A percentile compares a stretch with the other conserved stretches of the same genome.
These are phyloP conservation scores for Conger conger DNA, from an alignment of 2,113 vertebrate genomes.

Conservation along the genomic window DNA sequence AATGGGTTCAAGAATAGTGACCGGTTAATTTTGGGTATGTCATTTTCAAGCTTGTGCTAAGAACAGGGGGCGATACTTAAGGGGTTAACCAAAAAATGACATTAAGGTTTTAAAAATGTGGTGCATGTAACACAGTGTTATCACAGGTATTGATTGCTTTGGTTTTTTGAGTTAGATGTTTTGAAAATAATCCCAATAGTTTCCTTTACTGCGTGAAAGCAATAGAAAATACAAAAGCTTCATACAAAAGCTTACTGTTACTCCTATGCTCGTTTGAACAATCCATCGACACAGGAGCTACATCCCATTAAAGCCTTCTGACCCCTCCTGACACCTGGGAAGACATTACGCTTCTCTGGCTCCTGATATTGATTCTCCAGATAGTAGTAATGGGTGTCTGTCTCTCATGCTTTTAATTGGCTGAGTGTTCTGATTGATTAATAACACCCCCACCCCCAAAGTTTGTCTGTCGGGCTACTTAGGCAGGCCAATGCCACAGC, in stretches of 20 bases:
- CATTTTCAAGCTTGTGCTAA: too few relatives aligned
- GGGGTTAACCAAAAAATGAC: background rate
- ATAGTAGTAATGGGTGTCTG: constrained; percentile 70
- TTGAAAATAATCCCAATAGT: too few relatives aligned
- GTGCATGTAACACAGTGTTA: too few relatives aligned
- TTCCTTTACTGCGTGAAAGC: background rate
- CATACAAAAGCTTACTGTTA: background rate
- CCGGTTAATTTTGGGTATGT: too few relatives aligned
- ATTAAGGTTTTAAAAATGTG: background rate
- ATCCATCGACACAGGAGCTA: background rate
- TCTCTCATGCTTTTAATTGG: constrained; percentile 74
- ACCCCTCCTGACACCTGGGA: constrained; percentile 42
- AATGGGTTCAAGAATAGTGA: too few relatives aligned
- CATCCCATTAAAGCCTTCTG: constrained; percentile 42
- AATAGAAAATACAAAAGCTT: background rate
- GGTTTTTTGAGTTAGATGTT: too few relatives aligned
- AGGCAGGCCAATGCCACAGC: constrained; percentile 49
- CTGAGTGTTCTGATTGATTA: constrained; percentile 75
- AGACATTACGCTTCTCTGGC: constrained; percentile 57
- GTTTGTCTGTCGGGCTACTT: constrained; percentile 58
- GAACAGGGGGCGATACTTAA: too few relatives aligned
- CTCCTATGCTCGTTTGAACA: background rate
- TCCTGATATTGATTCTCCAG: constrained; percentile 69
- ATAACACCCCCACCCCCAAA: constrained; percentile 52
- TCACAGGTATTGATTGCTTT: too few relatives aligned